Conservation (phyloP, 1,140 invertebrate genomes). For the Diachasma alloeum region DNA sequence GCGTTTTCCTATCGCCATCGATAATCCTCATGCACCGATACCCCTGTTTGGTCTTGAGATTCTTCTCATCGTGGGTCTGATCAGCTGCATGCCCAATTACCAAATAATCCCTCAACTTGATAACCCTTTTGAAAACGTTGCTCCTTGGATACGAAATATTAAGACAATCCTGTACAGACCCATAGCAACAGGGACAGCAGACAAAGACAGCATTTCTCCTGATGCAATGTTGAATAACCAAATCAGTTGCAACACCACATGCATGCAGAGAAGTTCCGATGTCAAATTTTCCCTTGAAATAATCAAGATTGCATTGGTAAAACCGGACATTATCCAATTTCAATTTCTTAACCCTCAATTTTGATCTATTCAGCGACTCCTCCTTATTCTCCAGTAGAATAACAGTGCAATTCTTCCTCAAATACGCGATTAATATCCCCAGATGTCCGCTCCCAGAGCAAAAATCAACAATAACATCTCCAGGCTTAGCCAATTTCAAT, state of each 20-base stretch:
- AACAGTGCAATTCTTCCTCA: conserved; percentile 78
- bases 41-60: conserved; percentile 76
- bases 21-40: conserved; percentile 86
- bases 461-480: conserved; percentile 85
- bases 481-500: conserved; percentile 69
- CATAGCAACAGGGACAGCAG: conserved; percentile 95
- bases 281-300: conserved; percentile 80
- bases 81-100: conserved; percentile 88
- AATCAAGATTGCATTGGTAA: conserved; percentile 88
- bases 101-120: conserved; percentile 74
- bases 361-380: conserved; percentile 81
- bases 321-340: conserved; percentile 80
- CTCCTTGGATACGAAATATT: conserved; percentile 80
- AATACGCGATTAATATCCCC: conserved; percentile 84
- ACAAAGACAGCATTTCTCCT: conserved; percentile 82
- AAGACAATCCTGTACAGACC: conserved; percentile 79
- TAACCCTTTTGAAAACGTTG: conserved; percentile 61
- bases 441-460: conserved; percentile 94
- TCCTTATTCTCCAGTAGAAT: conserved; percentile 94
- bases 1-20: conserved; percentile 83
- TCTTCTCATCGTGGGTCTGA: conserved; percentile 81
- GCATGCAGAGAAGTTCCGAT: conserved; percentile 89
- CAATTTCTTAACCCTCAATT: conserved; percentile 74
- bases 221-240: conserved; percentile 87
- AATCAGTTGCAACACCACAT: conserved; percentile 93